Evolutionary conservation across 2,797 vertebrate genomes (phyloP), one percentile per base, ranked within the genome.

Genomic region (Scomberomorus guttatus): DNA sequence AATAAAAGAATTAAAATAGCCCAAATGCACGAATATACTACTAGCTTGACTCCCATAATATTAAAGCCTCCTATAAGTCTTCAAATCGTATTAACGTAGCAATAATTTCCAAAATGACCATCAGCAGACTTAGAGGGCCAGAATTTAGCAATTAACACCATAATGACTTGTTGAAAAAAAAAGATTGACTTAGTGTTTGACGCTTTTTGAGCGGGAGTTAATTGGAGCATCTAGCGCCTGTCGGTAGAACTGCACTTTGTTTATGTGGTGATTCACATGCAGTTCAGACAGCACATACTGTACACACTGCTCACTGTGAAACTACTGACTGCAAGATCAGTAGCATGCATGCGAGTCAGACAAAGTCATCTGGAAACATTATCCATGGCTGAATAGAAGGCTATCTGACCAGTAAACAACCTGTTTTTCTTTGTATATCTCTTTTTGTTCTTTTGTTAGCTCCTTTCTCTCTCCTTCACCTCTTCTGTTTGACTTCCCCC

Each of bases 351-450:
- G 22, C 5, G 22, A 58, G 56, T 65, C 67, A 67, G 51, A 29
- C 14, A 32, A 18, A 34, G 58, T 55, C 58, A 58, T 15, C 50
- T 67, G 51, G 39, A 63, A 73, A 51, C 57, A n/a, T 77, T 54
- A 50, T 25, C 17, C 52, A 54, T 17, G 65, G 24, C 18, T 74
- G 42, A 63, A 29, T 51, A 3, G 32, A 57, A 51, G 48, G 11
- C 22, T 17, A 17, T 34, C 12, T 64, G 15, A 80, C 20, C 17
- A 20, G 22, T 60, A 56, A 66, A 62, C 17, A 22, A 24, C 22
- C 18, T 15, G 42, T 14, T n/a, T 50, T 46, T n/a, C 48, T 24
- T 27, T n/a, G 0, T 63, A 6, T 59, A 1, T 56, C 24, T 65
- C 9, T 37, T 12, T 24, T 34, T 37, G 11, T 24, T 24, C 11